These are phyloP conservation scores for Ochropleura leucogaster DNA, from an alignment of 2,888 invertebrate species.

Conservation along the genomic window DNA sequence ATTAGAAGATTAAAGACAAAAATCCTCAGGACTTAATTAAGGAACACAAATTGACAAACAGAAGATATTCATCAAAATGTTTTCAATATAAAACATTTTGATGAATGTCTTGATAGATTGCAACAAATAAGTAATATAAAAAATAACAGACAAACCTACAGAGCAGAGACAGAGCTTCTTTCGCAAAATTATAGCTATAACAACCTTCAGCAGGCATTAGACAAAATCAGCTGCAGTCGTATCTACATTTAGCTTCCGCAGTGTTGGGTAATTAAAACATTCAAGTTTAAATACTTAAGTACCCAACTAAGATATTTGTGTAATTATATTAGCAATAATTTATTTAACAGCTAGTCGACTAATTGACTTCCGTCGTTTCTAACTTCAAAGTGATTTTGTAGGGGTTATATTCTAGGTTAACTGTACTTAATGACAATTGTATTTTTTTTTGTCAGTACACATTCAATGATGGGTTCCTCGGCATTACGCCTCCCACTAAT, in stretches of 20 bases:
- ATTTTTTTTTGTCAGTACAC: neutral
- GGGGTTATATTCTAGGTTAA: neutral
- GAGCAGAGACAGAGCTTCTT: neutral
- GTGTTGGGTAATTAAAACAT: neutral
- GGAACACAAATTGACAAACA: too few relatives aligned
- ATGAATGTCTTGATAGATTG: too few relatives aligned
- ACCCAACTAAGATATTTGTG: neutral
- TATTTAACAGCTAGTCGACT: conserved; percentile 1
- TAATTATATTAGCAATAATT: neutral
- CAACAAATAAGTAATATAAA: too few relatives aligned
- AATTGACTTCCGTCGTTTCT: neutral
- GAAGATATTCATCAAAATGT: too few relatives aligned
- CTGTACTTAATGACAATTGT: neutral
- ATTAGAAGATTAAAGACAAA: too few relatives aligned
- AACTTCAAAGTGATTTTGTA: neutral
- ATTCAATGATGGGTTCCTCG: neutral
- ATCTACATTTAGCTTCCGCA: neutral
- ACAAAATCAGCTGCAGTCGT: neutral
- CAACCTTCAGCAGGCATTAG: neutral
- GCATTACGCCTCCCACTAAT: neutral
- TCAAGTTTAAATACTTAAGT: conserved; percentile 11
- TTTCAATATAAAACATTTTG: too few relatives aligned
- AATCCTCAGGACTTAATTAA: too few relatives aligned
- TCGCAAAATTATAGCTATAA: neutral
- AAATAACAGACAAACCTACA: neutral